Evolutionary conservation across 2,888 invertebrate species (phyloP).

Genomic region (Drosophila yooni): DNA sequence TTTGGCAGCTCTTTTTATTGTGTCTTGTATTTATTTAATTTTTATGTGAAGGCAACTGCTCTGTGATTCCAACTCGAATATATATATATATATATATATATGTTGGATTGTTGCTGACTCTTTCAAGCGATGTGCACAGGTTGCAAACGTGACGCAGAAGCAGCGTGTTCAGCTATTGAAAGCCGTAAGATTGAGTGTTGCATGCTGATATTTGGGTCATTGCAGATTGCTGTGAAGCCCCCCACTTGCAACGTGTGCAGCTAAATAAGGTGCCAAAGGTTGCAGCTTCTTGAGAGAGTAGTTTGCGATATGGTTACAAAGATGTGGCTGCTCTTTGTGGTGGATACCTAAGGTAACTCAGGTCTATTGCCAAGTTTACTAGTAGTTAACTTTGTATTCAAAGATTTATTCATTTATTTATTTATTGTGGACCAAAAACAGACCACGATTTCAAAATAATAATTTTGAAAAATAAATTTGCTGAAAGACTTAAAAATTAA

Average conservation of each 20-base stretch:
- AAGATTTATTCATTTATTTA: neutral
- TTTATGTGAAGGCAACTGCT: slow-evolving; percentile 51
- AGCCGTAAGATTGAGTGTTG: slow-evolving; percentile 46
- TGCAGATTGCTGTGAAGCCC: slow-evolving; percentile 15
- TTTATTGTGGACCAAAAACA: neutral
- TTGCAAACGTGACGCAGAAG: slow-evolving; percentile 34
- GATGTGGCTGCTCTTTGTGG: neutral
- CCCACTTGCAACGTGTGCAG: neutral
- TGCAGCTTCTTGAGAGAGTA: slow-evolving; percentile 25
- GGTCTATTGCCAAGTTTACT: neutral
- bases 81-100: neutral
- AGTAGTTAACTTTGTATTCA: neutral
- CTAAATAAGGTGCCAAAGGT: slow-evolving; percentile 26
- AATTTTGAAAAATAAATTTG: neutral
- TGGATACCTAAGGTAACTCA: neutral
- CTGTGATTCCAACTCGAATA: neutral
- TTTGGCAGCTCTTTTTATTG: slow-evolving; percentile 50
- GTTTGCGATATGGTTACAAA: neutral
- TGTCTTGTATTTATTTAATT: slow-evolving; percentile 76
- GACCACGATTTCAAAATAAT: neutral
- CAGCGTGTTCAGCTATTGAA: slow-evolving; percentile 48
- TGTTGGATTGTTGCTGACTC: neutral
- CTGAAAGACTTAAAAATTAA: neutral
- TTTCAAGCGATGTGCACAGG: slow-evolving; percentile 27
- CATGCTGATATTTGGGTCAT: slow-evolving; percentile 54